Evolutionary conservation across 2,113 vertebrate species (phyloP), one percentile per base, ranked within the genome.

Genomic region (Leucoraja erinaceus): DNA sequence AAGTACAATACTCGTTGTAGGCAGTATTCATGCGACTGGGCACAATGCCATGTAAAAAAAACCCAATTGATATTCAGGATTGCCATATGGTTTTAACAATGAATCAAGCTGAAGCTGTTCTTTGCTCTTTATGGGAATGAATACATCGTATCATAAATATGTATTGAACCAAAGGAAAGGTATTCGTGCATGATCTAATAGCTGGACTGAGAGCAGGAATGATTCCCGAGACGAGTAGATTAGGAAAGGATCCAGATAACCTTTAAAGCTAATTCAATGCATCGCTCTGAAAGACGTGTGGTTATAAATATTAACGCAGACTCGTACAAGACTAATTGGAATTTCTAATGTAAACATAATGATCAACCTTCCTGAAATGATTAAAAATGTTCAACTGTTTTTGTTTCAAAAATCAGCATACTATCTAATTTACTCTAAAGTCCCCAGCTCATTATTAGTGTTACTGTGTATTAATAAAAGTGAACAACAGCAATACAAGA

Each of bases 251-350:
- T 72, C 54, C 68, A 91, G 90, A 91, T 91, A 91, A 91, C 66
- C 90, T 91, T 91, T 91, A 72, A 91, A 91, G 68, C 90, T 91
- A 54, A 91, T 91, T 72, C 66, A 91, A 91, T 72, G 47, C 90
- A 72, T 68, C 9, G 25, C 22, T 74, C 72, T 72, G 68, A 91
- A 91, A 72, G 90, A 91, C 68, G n/a, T 74, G 28, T 16, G 38
- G 68, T 72, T 28, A 91, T 91, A 91, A 91, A 91, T 91, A 91
- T 91, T 91, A 74, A 91, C 72, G 20, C 68, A 72, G 90, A 91
- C 66, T 90, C 68, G 16, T 9, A 70, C 66, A 90, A 54, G 33
- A 33, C 90, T 91, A 91, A 91, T 70, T 91, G 90, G 90, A 91
- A 91, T 91, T 91, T 91, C 66, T 74, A 91, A 91, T 91, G 90